A percentile compares a stretch with the other conserved stretches of the same genome.
Evolutionary conservation across 2,113 vertebrate genomes (phyloP).

Genomic region (Jacana jacana): DNA sequence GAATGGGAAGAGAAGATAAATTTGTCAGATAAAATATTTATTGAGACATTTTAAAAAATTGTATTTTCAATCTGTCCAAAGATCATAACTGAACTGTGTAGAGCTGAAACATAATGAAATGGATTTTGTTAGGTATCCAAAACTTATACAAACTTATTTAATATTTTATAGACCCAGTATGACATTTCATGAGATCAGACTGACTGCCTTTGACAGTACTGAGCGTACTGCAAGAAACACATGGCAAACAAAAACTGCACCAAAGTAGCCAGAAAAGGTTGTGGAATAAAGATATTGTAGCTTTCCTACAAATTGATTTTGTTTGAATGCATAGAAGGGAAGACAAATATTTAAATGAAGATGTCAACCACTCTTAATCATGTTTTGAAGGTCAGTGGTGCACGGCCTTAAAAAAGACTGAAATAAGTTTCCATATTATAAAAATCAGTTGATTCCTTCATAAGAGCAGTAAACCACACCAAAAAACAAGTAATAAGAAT

Average conservation of each 20-base stretch:
- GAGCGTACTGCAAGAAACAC: neutral
- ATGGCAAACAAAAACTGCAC: neutral
- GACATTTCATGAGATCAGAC: constrained; percentile 4
- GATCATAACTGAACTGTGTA: neutral
- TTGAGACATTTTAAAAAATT: neutral
- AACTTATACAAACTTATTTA: constrained; percentile 31
- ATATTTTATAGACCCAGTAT: constrained; percentile 19
- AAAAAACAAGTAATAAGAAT: neutral
- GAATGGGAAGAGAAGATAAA: neutral
- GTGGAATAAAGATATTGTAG: neutral
- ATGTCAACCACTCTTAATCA: neutral
- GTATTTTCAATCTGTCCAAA: neutral
- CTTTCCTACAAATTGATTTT: neutral
- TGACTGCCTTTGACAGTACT: neutral
- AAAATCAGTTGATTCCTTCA: neutral
- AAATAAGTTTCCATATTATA: neutral
- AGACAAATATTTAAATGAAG: neutral
- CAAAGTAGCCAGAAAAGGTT: neutral
- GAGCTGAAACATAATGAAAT: neutral
- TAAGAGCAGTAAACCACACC: neutral
- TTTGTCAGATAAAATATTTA: constrained; percentile 25
- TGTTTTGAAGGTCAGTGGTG: neutral
- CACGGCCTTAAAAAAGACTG: neutral
- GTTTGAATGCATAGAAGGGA: neutral
- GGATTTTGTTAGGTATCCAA: neutral